Evolutionary conservation across 2,888 invertebrate genomes (phyloP).

Genomic region (Steinernema carpocapsae): DNA sequence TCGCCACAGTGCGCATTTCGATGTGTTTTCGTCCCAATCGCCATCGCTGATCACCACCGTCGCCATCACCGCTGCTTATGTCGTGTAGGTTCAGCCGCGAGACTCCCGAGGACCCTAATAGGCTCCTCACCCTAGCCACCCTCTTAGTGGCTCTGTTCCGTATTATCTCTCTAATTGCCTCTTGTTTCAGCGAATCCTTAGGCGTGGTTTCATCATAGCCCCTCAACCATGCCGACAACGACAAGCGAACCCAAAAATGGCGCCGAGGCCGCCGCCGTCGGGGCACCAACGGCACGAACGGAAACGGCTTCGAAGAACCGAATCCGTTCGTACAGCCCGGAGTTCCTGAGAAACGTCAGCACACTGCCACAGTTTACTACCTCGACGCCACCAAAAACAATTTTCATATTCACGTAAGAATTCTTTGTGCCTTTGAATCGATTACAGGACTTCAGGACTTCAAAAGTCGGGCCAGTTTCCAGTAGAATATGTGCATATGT

Average conservation of each 20-base stretch:
- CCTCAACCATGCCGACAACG: constrained; percentile 24
- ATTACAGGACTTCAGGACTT: neutral
- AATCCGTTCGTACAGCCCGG: constrained; percentile 48
- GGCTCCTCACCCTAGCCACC: neutral
- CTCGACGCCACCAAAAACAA: constrained; percentile 57
- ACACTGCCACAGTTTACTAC: constrained; percentile 55
- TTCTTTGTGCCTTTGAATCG: neutral
- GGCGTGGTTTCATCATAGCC: constrained; percentile 4
- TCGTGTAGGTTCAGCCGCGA: constrained; percentile 21
- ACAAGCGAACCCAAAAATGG: neutral
- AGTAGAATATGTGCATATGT: too few relatives aligned
- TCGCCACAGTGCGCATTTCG: constrained; percentile 30
- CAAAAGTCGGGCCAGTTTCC: too few relatives aligned
- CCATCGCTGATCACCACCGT: constrained; percentile 32
- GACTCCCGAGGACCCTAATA: neutral
- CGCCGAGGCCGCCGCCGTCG: neutral
- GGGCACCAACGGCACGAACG: neutral
- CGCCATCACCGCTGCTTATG: constrained; percentile 14
- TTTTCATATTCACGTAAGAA: constrained; percentile 58
- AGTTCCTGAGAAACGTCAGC: constrained; percentile 48
- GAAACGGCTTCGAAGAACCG: constrained; percentile 38
- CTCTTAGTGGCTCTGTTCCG: neutral
- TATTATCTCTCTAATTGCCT: neutral
- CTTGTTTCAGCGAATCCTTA: constrained; percentile 23
- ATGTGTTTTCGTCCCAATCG: constrained; percentile 34